Percentiles rank a stretch among this genome's conserved stretches.
These are phyloP conservation scores for Furcula furcula DNA, from an alignment of 2,888 invertebrate genomes.

Conservation along the genomic window DNA sequence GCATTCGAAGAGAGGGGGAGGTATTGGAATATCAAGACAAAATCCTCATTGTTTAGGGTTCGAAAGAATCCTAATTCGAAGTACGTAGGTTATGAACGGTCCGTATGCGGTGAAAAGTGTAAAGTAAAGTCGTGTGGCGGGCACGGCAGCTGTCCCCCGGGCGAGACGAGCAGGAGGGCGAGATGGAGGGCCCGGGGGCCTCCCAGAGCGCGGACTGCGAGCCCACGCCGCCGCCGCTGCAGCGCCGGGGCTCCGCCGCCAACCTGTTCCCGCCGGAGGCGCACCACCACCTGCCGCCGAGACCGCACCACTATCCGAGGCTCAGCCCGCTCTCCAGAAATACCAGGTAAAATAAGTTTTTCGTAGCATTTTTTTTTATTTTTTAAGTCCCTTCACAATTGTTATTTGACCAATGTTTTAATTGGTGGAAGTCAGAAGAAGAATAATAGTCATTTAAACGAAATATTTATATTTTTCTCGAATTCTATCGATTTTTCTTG, in stretches of 20 bases:
- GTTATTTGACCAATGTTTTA: no score
- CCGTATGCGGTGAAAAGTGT: constrained; percentile 27
- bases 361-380: no score
- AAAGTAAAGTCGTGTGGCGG: constrained; percentile 31
- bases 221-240: constrained; percentile 92
- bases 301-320: constrained; percentile 83
- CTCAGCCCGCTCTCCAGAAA: constrained; percentile 92
- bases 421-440: no score
- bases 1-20: no score
- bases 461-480: no score
- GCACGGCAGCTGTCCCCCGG: constrained; percentile 89
- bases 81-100: no score
- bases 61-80: no score
- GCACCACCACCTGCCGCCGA: constrained; percentile 68
- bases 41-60: no score
- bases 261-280: constrained; percentile 91
- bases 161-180: constrained; percentile 91
- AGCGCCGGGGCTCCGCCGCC: constrained; percentile 91
- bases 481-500: no score
- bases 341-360: constrained; percentile 49
- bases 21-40: no score
- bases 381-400: no score
- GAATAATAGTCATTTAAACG: no score
- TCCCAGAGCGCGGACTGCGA: constrained; percentile 96
- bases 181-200: constrained; percentile 94